Conservation (phyloP, 2,888 invertebrate species). For the Sarcophaga subvicina region DNA sequence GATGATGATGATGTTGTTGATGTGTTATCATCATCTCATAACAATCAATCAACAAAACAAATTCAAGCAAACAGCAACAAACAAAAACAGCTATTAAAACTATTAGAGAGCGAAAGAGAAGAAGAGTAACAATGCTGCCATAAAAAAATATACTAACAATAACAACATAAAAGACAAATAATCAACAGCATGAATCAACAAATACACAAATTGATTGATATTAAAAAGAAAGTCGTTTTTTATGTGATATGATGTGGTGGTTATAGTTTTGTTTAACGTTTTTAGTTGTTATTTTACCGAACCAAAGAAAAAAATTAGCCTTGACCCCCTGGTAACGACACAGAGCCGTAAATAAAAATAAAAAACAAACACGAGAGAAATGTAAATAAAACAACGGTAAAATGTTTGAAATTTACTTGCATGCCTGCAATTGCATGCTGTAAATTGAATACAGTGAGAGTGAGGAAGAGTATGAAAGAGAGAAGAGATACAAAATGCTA, state of each 20-base stretch:
- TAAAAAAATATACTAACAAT: too few species aligned
- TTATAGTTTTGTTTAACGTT: too few species aligned
- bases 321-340: conserved; percentile 46
- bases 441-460: not conserved
- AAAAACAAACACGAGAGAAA: not conserved
- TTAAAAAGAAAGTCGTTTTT: too few species aligned
- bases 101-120: too few species aligned
- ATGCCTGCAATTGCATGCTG: too few species aligned
- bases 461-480: not conserved
- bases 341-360: not conserved
- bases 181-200: not conserved
- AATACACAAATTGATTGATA: not conserved
- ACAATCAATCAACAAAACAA: not conserved
- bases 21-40: too few species aligned
- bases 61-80: not conserved
- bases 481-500: not conserved
- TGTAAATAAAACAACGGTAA: conserved; percentile 14
- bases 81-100: too few species aligned
- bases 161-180: not conserved
- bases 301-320: conserved; percentile 42
- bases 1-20: too few species aligned
- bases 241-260: too few species aligned
- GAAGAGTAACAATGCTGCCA: too few species aligned
- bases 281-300: too few species aligned
- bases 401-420: not conserved